Conservation (phyloP, 2,113 vertebrate species). For the Actenoides hombroni region DNA sequence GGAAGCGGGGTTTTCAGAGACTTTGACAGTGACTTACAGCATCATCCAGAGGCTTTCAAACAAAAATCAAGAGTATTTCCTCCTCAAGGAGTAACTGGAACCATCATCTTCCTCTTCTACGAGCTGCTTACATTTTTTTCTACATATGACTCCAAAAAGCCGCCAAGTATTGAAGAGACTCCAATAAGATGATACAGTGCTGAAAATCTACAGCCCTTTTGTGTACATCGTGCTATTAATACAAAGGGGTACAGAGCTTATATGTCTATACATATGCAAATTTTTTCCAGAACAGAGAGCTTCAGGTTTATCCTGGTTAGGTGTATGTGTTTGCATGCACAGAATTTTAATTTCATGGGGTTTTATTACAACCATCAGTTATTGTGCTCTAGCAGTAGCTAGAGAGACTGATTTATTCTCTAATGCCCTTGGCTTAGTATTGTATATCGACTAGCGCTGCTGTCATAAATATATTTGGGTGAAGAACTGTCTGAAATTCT, state of each 20-base stretch:
- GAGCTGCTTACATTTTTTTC: background rate
- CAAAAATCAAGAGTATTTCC: background rate
- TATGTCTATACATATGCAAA: background rate
- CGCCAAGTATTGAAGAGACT: background rate
- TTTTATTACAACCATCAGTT: slow-evolving; percentile 56
- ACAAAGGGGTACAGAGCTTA: background rate
- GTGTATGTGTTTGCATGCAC: background rate
- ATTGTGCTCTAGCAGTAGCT: background rate
- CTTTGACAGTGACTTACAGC: background rate
- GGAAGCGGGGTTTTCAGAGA: background rate
- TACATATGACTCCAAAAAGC: background rate
- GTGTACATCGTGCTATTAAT: background rate
- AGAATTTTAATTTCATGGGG: slow-evolving; percentile 47
- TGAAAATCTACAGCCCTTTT: background rate
- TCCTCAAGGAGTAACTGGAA: background rate
- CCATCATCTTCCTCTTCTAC: background rate
- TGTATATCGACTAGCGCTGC: slow-evolving; percentile 18
- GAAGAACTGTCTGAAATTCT: slow-evolving; percentile 23
- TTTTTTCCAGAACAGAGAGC: background rate
- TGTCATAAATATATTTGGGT: slow-evolving; percentile 52
- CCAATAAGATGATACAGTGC: fast-evolving
- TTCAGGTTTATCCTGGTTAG: background rate
- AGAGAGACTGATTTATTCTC: slow-evolving; percentile 46
- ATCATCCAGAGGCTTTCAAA: background rate
- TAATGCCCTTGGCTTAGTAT: slow-evolving; percentile 30